phyloP scores from a whole-genome alignment of 2,113 vertebrate genomes.

The Phyllostomus discolor region DNA sequence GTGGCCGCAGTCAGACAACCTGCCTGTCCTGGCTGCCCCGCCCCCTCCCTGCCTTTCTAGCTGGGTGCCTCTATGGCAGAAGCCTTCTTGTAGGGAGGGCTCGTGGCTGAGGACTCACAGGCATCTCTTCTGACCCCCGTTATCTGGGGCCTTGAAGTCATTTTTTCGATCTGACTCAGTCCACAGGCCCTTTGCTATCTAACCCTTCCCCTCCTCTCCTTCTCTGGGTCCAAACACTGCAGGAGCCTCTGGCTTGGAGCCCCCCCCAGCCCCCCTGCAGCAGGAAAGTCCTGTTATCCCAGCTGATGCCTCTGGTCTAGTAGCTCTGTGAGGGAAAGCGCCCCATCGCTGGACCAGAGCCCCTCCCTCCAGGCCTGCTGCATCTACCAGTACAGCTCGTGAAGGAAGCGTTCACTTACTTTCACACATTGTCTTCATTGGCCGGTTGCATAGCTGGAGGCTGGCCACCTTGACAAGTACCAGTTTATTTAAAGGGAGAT shows the following conservation, averaged over 20 bases:
- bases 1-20: not conserved
- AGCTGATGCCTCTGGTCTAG: too few relatives aligned
- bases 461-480: not conserved
- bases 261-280: too few relatives aligned
- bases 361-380: not conserved
- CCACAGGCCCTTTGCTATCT: not conserved
- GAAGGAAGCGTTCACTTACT: not conserved
- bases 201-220: too few relatives aligned
- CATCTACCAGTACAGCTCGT: too few relatives aligned
- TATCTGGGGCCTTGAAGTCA: not conserved
- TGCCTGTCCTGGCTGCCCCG: fast-evolving
- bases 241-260: not conserved
- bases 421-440: not conserved
- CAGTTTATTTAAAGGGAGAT: not conserved
- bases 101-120: not conserved
- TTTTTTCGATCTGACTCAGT: not conserved
- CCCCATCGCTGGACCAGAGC: not conserved
- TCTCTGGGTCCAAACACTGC: not conserved
- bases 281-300: too few relatives aligned
- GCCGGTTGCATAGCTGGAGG: not conserved
- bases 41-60: fast-evolving
- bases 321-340: too few relatives aligned
- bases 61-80: fast-evolving
- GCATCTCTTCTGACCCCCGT: not conserved
- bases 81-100: not conserved